Evolutionary conservation across 2,113 vertebrate species (phyloP).

Genomic region (Phylloscopus trochiloides): DNA sequence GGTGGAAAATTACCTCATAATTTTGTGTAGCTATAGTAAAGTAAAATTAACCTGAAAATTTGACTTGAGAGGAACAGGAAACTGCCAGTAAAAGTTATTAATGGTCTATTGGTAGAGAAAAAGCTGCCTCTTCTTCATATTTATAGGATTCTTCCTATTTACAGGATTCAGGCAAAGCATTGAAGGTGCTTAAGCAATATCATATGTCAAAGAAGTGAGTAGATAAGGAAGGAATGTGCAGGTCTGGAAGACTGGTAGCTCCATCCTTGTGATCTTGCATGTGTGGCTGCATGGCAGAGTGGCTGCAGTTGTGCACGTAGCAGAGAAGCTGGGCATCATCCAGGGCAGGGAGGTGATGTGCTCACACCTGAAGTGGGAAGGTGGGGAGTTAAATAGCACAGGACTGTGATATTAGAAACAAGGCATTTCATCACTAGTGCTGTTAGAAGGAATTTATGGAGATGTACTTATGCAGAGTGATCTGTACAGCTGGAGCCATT

Average conservation of each 20-base stretch:
- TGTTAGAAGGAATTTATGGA: neutral
- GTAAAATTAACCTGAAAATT: neutral
- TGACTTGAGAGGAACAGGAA: neutral
- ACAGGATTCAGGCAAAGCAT: neutral
- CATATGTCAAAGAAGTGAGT: neutral
- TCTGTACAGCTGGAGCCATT: neutral
- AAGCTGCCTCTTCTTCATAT: neutral
- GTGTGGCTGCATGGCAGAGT: accelerated
- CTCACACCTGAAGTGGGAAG: neutral
- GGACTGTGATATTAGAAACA: neutral
- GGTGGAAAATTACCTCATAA: neutral
- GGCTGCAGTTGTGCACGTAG: neutral
- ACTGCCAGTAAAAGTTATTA: neutral
- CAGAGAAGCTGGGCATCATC: accelerated
- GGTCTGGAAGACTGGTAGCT: neutral
- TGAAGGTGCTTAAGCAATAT: neutral
- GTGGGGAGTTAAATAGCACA: neutral
- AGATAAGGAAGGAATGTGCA: neutral
- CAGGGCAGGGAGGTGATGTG: neutral
- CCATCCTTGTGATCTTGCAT: neutral
- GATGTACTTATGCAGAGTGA: neutral
- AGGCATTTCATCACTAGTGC: neutral
- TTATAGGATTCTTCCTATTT: neutral
- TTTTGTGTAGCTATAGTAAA: neutral
- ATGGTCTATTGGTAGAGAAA: neutral